A percentile compares a stretch with the other conserved stretches of the same genome.
These are phyloP conservation scores for Sinocyclocheilus anophthalmus DNA, from an alignment of 2,113 vertebrate genomes.

Conservation along the genomic window DNA sequence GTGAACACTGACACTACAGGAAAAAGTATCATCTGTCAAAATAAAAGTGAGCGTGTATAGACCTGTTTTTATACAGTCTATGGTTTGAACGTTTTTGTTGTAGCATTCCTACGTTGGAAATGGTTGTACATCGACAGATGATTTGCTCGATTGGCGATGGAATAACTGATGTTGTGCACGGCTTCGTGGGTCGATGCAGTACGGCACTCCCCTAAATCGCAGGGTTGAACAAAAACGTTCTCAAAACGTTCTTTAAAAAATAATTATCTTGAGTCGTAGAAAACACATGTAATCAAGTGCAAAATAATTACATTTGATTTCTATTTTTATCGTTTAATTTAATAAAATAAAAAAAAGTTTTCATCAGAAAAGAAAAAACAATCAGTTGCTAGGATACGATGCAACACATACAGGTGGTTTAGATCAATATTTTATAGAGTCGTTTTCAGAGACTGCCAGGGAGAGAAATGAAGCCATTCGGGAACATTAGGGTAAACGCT, in stretches of 20 bases:
- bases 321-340: neutral
- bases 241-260: neutral
- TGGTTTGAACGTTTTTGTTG: neutral
- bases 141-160: neutral
- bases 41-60: conserved; percentile 18
- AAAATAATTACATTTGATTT: neutral
- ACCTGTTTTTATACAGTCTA: too few species aligned
- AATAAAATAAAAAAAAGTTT: neutral
- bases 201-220: neutral
- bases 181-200: neutral
- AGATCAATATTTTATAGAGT: neutral
- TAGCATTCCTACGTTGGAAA: too few species aligned
- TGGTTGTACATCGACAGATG: too few species aligned
- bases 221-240: conserved; percentile 17
- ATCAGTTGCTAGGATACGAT: conserved; percentile 48
- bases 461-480: neutral
- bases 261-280: neutral
- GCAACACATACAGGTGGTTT: neutral
- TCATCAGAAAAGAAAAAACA: too few species aligned
- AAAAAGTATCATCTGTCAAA: neutral
- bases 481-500: neutral
- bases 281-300: neutral
- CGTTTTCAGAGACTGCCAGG: neutral
- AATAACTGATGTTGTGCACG: neutral
- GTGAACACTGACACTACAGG: neutral